Evolutionary conservation across 2,888 invertebrate species (phyloP).

Genomic region (Brenthis ino): DNA sequence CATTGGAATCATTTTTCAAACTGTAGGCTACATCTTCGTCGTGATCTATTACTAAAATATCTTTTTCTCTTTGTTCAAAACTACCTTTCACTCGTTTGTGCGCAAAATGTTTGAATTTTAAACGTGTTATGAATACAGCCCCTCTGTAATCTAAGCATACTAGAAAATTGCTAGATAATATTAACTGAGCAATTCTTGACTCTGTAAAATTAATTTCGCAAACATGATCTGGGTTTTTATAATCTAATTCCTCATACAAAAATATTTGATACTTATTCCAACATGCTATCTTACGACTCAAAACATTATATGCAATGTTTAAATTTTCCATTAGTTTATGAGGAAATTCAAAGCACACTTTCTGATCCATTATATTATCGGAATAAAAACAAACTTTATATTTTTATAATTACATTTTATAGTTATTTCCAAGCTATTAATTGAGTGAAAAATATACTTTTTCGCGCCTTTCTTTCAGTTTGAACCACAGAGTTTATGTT

Average conservation of each 20-base stretch:
- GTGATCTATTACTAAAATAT: conserved; percentile 43
- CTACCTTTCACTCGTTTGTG: conserved; percentile 53
- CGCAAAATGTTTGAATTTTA: conserved; percentile 60
- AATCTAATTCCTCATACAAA: conserved; percentile 55
- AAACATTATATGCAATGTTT: conserved; percentile 53
- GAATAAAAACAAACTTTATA: not conserved
- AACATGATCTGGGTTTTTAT: conserved; percentile 47
- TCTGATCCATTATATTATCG: conserved; percentile 33
- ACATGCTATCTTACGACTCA: conserved; percentile 49
- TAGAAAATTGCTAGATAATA: conserved; percentile 55
- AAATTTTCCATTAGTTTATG: conserved; percentile 51
- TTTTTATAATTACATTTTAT: not conserved
- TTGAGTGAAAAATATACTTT: conserved; percentile 4
- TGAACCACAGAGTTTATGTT: not conserved
- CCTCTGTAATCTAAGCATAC: conserved; percentile 59
- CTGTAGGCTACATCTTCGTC: conserved; percentile 48
- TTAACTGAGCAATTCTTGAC: conserved; percentile 54
- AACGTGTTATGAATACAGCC: conserved; percentile 54
- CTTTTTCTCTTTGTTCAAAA: conserved; percentile 51
- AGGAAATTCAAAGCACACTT: conserved; percentile 55
- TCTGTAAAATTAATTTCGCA: conserved; percentile 49
- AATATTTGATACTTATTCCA: conserved; percentile 75
- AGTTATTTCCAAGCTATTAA: not conserved
- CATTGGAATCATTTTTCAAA: conserved; percentile 51
- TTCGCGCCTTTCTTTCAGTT: conserved; percentile 16